Base-by-base conservation (phyloP, 1,140 invertebrate genomes). In the Halictus rubicundus region DNA sequence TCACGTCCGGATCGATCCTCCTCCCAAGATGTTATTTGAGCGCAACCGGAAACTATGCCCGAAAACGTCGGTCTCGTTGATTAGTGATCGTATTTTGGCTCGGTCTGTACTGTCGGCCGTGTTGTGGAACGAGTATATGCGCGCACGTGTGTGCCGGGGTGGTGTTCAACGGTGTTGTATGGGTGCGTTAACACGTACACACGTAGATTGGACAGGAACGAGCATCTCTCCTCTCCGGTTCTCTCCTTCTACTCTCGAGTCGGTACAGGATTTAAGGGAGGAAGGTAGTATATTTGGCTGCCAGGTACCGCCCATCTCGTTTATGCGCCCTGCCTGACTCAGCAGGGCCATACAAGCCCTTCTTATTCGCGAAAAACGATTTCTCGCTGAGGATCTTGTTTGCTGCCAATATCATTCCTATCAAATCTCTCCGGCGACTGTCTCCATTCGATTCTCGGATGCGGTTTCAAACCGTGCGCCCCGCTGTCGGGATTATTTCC, bases 241-340 rank as follows among this genome's bases (percentile, higher is more conserved):
- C 75, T 49, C 59, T n/a, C 60, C 84, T 61, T 60, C 64, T 12
- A 9, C 42, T 12, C 42, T 57, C 57, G 57, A 72, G 42, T 65
- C 52, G 69, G 75, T 79, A 80, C 68, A 86, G 86, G 88, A 91
- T 90, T 91, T 90, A 90, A 91, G 88, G 89, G 88, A 88, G 83
- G 82, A 91, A 88, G 88, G 87, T 84, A 91, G 88, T 91, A 91
- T 92, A 91, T 90, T 89, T 88, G 77, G 87, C 82, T 90, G 88
- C 82, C 88, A 89, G 89, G 90, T 86, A 90, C 90, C 91, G 91
- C 91, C 91, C 90, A 92, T 89, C 90, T 92, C 90, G 90, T 92
- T 92, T 91, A 89, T 87, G 89, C 84, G 86, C 84, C 87, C 88
- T 86, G 86, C 77, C 88, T 89, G 87, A 90, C 84, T 91, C 90